Conservation (phyloP, 2,797 vertebrate genomes). For the Acipenser transmontanus region DNA sequence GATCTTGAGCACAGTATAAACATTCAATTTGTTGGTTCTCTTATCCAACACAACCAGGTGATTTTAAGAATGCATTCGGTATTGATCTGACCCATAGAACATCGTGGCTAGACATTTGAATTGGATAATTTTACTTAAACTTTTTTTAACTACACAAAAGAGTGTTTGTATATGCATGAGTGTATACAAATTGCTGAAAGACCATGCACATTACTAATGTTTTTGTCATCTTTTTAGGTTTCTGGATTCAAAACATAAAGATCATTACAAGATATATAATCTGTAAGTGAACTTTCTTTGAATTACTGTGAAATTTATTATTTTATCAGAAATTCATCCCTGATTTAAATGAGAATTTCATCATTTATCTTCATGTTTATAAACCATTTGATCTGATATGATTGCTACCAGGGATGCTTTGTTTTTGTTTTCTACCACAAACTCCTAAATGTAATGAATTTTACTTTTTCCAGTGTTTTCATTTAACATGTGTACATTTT, state of each 20-base stretch:
- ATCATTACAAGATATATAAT: conserved; percentile 99
- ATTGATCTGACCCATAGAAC: no score
- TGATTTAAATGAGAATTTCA: background rate
- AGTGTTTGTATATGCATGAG: no score
- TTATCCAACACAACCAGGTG: no score
- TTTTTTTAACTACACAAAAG: no score
- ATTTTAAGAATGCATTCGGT: no score
- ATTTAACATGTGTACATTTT: conserved; percentile 21
- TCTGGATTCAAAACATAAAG: conserved; percentile 96
- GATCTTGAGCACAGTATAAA: no score
- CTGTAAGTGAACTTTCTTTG: conserved; percentile 74
- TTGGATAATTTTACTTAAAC: no score
- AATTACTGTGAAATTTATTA: background rate
- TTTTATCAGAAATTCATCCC: no score
- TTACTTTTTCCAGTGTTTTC: background rate
- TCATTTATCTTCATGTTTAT: background rate
- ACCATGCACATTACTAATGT: conserved; percentile 14
- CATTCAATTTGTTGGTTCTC: no score
- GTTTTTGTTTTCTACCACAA: background rate
- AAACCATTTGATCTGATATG: background rate
- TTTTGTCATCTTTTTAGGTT: conserved; percentile 66
- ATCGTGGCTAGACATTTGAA: no score
- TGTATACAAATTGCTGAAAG: no score
- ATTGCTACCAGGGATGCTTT: background rate
- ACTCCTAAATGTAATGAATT: background rate